Conservation (phyloP, 2,888 invertebrate genomes). For the Rhagonycha lutea region DNA sequence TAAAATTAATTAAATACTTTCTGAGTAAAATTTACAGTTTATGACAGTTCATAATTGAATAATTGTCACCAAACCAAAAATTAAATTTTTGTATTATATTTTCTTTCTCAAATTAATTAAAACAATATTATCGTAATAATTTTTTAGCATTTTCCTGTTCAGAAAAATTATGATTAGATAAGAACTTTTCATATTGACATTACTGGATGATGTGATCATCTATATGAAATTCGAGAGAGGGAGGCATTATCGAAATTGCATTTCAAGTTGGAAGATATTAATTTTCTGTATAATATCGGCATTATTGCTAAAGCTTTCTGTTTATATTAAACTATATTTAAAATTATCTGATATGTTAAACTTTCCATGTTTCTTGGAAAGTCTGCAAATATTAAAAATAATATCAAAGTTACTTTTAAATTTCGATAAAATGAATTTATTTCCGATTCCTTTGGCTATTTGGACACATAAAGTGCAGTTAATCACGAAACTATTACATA, state of each 20-base stretch:
- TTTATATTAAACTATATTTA: too few species aligned
- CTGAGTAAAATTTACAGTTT: neutral
- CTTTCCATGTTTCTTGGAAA: too few species aligned
- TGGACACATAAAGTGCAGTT: too few species aligned
- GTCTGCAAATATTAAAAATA: too few species aligned
- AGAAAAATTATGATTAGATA: neutral
- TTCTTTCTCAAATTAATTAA: neutral
- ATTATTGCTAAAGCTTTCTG: too few species aligned
- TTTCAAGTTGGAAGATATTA: too few species aligned
- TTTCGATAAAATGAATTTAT: too few species aligned
- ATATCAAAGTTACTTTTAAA: too few species aligned
- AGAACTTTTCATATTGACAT: neutral
- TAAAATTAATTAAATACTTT: neutral
- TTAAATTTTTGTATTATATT: neutral
- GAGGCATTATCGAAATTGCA: neutral
- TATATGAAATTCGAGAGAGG: too few species aligned
- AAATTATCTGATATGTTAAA: too few species aligned
- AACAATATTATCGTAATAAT: neutral
- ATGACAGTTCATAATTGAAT: neutral
- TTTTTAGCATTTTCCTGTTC: neutral
- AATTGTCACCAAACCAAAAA: neutral
- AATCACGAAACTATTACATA: too few species aligned
- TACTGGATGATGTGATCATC: neutral
- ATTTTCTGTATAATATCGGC: neutral
- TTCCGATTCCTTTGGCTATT: too few species aligned